Evolutionary conservation across 2,888 invertebrate species (phyloP).

Genomic region (Synergus japonicus): DNA sequence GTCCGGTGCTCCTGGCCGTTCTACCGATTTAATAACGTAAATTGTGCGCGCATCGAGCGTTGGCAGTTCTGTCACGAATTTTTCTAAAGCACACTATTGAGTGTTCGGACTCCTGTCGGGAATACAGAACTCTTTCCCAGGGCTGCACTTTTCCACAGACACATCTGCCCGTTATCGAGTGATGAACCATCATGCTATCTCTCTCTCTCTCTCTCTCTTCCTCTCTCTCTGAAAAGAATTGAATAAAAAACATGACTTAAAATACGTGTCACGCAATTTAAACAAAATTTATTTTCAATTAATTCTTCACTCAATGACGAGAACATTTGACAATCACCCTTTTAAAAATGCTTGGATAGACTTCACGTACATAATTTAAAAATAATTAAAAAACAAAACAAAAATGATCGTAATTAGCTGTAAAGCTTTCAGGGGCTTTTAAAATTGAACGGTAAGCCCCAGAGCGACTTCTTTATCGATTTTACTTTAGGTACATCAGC

Average conservation of each 20-base stretch:
- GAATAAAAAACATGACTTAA: slow-evolving; percentile 64
- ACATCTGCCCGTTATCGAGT: slow-evolving; percentile 57
- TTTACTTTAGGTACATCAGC: slow-evolving; percentile 4
- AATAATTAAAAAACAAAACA: too few species aligned
- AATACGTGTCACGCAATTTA: slow-evolving; percentile 59
- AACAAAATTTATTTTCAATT: slow-evolving; percentile 48
- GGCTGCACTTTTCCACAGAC: slow-evolving; percentile 56
- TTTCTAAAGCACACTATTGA: slow-evolving; percentile 77
- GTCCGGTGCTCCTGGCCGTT: slow-evolving; percentile 69
- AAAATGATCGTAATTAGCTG: too few species aligned
- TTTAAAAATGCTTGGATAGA: background rate
- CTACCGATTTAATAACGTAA: slow-evolving; percentile 72
- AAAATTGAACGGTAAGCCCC: slow-evolving; percentile 1
- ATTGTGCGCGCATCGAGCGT: slow-evolving; percentile 67
- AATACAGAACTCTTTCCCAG: slow-evolving; percentile 69
- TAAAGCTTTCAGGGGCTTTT: background rate
- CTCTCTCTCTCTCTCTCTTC: slow-evolving; percentile 8
- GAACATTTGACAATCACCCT: background rate
- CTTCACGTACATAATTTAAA: too few species aligned
- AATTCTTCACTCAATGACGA: background rate
- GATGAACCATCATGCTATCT: slow-evolving; percentile 55
- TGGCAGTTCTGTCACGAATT: slow-evolving; percentile 70
- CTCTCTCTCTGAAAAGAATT: slow-evolving; percentile 60
- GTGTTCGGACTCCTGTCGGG: slow-evolving; percentile 73
- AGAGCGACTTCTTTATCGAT: slow-evolving; percentile 10